These are phyloP conservation scores for Lepus timidus DNA, from an alignment of 2,113 vertebrate genomes.

Conservation along the genomic window DNA sequence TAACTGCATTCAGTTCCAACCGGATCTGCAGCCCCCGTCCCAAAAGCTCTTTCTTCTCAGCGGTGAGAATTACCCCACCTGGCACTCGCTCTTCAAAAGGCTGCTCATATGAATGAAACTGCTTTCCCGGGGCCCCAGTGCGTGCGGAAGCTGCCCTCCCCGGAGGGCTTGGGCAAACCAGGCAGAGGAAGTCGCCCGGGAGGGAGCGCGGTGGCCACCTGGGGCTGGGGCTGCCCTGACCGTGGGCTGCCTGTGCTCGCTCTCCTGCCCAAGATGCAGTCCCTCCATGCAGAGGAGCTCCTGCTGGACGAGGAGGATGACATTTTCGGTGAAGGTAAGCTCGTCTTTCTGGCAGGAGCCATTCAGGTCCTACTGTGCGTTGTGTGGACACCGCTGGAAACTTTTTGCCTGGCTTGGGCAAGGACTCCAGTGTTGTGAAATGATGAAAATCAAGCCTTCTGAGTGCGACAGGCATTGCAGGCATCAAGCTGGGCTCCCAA, in stretches of 20 bases:
- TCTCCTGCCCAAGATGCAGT: conserved; percentile 80
- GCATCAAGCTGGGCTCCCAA: rapidly evolving
- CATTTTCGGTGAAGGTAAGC: conserved; percentile 89
- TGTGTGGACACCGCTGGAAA: conserved; percentile 68
- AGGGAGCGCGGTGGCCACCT: conserved; percentile 9
- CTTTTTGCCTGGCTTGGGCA: not conserved
- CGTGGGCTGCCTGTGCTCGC: not conserved
- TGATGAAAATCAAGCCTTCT: conserved; percentile 52
- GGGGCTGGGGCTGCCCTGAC: not conserved
- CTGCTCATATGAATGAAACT: conserved; percentile 80
- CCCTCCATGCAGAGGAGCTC: conserved; percentile 75
- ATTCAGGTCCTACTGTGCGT: conserved; percentile 32
- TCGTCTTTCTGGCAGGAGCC: conserved; percentile 63
- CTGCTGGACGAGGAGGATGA: conserved; percentile 85
- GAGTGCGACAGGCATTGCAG: not conserved
- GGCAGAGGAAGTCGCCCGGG: conserved; percentile 77
- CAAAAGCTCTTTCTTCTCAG: conserved; percentile 14
- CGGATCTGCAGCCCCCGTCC: conserved; percentile 31
- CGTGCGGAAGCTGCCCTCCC: conserved; percentile 84
- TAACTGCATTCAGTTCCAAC: conserved; percentile 52
- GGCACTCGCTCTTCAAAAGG: conserved; percentile 52
- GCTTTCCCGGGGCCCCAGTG: conserved; percentile 52
- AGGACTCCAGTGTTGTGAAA: conserved; percentile 57
- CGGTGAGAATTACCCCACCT: conserved; percentile 49
- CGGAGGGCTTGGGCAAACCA: conserved; percentile 75